phyloP scores from a whole-genome alignment of 92 coral and sea anemone species.

The Hydrozoanthus gracilis region DNA sequence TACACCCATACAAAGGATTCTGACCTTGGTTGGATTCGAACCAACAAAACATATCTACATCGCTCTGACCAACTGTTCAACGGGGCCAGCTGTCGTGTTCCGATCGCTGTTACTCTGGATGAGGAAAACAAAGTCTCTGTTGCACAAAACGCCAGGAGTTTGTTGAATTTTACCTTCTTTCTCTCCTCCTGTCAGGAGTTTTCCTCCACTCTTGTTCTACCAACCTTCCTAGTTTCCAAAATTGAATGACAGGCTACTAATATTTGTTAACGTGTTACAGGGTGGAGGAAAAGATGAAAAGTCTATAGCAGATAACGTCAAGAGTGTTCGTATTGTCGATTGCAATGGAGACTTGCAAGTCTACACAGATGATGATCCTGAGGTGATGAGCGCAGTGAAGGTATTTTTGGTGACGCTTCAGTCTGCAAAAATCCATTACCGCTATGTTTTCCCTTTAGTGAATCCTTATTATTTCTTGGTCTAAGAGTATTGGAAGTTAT shows the following conservation, averaged over 20 bases:
- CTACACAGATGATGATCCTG: constrained; percentile 37
- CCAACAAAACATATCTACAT: too few relatives aligned
- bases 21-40: too few relatives aligned
- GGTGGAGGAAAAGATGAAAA: constrained; percentile 53
- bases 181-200: neutral
- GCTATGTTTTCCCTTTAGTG: too few relatives aligned
- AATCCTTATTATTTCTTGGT: too few relatives aligned
- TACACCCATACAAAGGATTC: too few relatives aligned
- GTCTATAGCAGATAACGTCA: constrained; percentile 51
- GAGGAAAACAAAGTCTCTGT: too few relatives aligned
- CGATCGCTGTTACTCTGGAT: too few relatives aligned
- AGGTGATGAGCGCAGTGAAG: constrained; percentile 53
- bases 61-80: too few relatives aligned
- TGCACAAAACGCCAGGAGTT: neutral
- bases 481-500: too few relatives aligned
- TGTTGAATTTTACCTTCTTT: neutral
- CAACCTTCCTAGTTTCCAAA: neutral
- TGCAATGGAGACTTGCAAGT: constrained; percentile 19
- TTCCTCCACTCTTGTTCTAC: neutral
- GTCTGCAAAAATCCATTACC: too few relatives aligned
- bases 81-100: too few relatives aligned
- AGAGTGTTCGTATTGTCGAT: constrained; percentile 39
- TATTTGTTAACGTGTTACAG: constrained; percentile 24
- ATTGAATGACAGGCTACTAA: neutral
- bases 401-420: neutral